Percentiles rank a stretch among this genome's conserved stretches.
These are phyloP conservation scores for Homalodisca vitripennis DNA, from an alignment of 1,140 invertebrate genomes.

Conservation along the genomic window DNA sequence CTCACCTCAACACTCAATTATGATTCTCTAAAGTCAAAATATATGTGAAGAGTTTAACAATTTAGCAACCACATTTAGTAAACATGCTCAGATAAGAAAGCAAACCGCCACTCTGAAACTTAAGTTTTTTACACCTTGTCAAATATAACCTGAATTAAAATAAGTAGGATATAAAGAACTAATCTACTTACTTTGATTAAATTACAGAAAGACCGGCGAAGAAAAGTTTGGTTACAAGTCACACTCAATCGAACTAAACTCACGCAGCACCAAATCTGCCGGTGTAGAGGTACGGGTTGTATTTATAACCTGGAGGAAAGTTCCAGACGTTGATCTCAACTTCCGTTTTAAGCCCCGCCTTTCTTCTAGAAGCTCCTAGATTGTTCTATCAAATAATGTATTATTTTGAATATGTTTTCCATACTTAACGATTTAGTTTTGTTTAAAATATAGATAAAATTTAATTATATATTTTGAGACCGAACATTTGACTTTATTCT, in stretches of 20 bases:
- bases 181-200: neutral
- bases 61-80: too few relatives aligned
- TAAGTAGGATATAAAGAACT: neutral
- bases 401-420: neutral
- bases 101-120: neutral
- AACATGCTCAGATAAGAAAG: too few relatives aligned
- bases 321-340: neutral
- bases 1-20: too few relatives aligned
- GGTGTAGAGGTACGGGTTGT: neutral
- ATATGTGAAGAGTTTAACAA: too few relatives aligned
- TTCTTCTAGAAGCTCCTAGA: slow-evolving; percentile 26
- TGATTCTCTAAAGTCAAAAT: too few relatives aligned
- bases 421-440: neutral
- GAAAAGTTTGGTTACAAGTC: neutral
- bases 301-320: neutral
- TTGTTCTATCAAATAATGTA: slow-evolving; percentile 12
- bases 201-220: neutral
- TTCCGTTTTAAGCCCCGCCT: slow-evolving; percentile 27
- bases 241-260: neutral
- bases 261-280: neutral
- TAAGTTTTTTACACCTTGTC: neutral
- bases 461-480: neutral
- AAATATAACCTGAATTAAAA: neutral
- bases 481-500: neutral
- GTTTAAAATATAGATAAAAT: neutral